Percentiles rank a stretch among this genome's conserved stretches.
These are phyloP conservation scores for Argentina silus DNA, from an alignment of 2,797 vertebrate species.

Conservation along the genomic window DNA sequence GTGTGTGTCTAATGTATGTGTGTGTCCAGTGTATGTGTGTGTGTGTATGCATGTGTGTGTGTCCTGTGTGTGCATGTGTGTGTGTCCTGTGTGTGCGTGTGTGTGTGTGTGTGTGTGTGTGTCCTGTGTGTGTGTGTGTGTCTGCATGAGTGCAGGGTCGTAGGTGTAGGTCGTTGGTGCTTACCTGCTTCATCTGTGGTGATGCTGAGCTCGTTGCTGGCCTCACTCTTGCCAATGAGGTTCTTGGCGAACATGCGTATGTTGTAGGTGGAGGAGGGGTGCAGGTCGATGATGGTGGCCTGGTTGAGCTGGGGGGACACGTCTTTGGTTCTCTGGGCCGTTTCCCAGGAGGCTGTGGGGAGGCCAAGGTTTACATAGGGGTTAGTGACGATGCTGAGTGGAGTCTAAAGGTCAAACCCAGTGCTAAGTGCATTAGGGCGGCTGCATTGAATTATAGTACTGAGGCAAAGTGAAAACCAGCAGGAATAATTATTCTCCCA, in stretches of 20 bases:
- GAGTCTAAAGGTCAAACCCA: constrained; percentile 37
- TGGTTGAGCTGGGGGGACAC: constrained; percentile 98
- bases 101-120: background rate
- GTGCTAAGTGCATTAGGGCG: constrained; percentile 53
- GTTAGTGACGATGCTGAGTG: constrained; percentile 38
- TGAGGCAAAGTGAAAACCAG: constrained; percentile 26
- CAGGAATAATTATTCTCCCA: constrained; percentile 25
- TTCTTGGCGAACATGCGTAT: constrained; percentile 99
- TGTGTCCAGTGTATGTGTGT: background rate
- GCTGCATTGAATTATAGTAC: constrained; percentile 28
- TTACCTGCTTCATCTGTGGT: constrained; percentile 97
- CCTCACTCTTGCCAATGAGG: constrained; percentile 95
- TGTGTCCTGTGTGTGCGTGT: background rate
- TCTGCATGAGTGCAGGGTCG: background rate
- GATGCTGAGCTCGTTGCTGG: constrained; percentile 98
- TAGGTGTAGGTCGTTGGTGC: background rate
- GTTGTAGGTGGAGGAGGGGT: constrained; percentile 98
- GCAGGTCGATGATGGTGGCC: constrained; percentile 98
- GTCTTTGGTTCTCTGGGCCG: constrained; percentile 97
- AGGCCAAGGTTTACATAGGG: constrained; percentile 49
- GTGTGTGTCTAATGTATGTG: background rate
- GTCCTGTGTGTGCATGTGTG: background rate
- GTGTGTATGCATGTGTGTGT: background rate
- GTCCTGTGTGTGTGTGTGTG: too few species aligned
- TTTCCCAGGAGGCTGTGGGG: constrained; percentile 92